These are phyloP conservation scores for Apodemia duryi DNA, from an alignment of 2,888 invertebrate genomes.

Conservation along the genomic window DNA sequence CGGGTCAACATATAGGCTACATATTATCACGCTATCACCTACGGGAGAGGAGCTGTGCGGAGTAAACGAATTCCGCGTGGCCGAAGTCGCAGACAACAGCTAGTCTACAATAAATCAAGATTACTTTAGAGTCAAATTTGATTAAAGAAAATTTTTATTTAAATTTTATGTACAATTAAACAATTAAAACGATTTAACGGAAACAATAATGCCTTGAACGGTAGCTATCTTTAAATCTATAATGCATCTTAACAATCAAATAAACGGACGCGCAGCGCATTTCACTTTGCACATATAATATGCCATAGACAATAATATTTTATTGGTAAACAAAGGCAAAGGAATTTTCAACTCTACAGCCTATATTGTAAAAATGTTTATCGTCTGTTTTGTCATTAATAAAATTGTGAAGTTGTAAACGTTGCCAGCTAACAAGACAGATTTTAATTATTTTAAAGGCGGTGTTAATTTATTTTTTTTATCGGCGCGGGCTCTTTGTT, in stretches of 20 bases:
- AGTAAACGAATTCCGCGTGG: too few species aligned
- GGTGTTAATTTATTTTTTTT: slow-evolving; percentile 70
- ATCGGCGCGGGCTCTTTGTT: slow-evolving; percentile 57
- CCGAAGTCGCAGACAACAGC: too few species aligned
- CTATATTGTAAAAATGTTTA: slow-evolving; percentile 17
- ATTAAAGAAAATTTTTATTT: background rate
- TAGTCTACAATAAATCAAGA: too few species aligned
- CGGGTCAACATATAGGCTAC: too few species aligned
- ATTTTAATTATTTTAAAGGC: slow-evolving; percentile 72
- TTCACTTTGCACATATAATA: slow-evolving; percentile 10
- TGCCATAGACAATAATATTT: slow-evolving; percentile 21
- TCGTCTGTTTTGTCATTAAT: slow-evolving; percentile 18
- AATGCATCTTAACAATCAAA: slow-evolving; percentile 12
- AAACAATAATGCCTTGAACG: slow-evolving; percentile 3
- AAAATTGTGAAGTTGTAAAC: slow-evolving; percentile 29
- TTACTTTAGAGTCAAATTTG: background rate
- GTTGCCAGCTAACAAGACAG: slow-evolving; percentile 61
- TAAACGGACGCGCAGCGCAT: background rate
- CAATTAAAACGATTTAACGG: slow-evolving; percentile 6
- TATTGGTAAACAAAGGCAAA: background rate
- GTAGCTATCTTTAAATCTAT: slow-evolving; percentile 13
- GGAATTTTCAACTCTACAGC: slow-evolving; percentile 23
- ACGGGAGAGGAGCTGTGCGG: too few species aligned
- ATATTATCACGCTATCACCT: too few species aligned
- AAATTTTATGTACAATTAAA: background rate